Base-by-base conservation (phyloP, 2,113 vertebrate species). In the Polyodon spathula region DNA sequence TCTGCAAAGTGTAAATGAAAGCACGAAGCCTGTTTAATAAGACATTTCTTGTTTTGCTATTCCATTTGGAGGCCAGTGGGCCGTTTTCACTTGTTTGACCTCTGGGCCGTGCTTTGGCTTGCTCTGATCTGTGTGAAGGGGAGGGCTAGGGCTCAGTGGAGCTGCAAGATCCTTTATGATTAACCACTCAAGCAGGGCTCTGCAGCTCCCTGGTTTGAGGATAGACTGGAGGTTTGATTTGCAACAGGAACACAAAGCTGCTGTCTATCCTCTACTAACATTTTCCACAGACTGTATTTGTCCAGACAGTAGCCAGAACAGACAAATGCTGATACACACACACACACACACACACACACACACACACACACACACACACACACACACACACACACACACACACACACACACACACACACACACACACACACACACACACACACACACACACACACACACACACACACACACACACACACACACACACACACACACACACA, bases 1-100 rank as follows among this genome's bases (percentile, higher is more conserved):
- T 73, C 71, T 70, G 72, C 79, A 78, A 74, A 57, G 71, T 70
- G 61, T 58, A 66, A 72, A 71, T 52, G 72, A 71, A 69, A 68
- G 74, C 76, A 71, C 72, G 70, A 62, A 68, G 78, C 77, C 84
- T 76, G 81, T 79, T 82, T 79, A 77, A 72, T 63, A 69, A 71
- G 74, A 66, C 68, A 64, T 66, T 73, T 73, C 69, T 60, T 63
- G 54, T 56, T 62, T 60, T 58, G 66, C 63, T 73, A 70, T 78
- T 79, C 73, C 75, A 74, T 72, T 74, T 56, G 73, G 70, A 77
- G 73, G 74, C 67, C 74, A 72, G 70, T 70, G 68, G 68, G 71
- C 78, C 73, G 70, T 72, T 79, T 79, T 80, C 64, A 63, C 60
- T 63, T 62, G 50, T 51, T 66, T 39, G 63, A 69, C 60, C 68